phyloP scores from a whole-genome alignment of 1,140 invertebrate genomes.

The Heliconius himera region DNA sequence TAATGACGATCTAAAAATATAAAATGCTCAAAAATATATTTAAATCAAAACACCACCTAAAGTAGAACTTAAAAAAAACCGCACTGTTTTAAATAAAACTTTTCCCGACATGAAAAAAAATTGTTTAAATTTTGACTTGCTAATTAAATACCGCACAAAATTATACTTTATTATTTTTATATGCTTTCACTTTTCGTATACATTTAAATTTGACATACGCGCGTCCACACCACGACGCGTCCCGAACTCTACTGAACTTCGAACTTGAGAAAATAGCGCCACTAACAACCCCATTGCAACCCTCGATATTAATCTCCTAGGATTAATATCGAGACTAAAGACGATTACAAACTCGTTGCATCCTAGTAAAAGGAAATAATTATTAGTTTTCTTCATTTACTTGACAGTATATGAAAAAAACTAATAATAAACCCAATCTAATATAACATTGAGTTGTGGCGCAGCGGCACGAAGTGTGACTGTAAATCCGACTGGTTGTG shows the following conservation, averaged over 20 bases:
- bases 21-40: too few species aligned
- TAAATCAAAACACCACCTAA: too few species aligned
- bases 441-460: neutral
- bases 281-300: constrained; percentile 11
- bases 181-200: neutral
- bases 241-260: constrained; percentile 39
- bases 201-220: neutral
- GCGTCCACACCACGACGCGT: constrained; percentile 26
- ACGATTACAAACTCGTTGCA: constrained; percentile 11
- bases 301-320: constrained; percentile 19
- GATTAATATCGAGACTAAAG: neutral
- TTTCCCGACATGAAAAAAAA: neutral
- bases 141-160: neutral
- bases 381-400: constrained; percentile 10
- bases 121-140: neutral
- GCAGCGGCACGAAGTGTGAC: too few species aligned
- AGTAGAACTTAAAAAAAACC: neutral
- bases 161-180: neutral
- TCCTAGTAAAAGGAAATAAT: constrained; percentile 3
- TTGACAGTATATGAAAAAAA: neutral
- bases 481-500: too few species aligned
- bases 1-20: too few species aligned
- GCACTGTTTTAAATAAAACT: neutral
- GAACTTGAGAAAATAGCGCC: constrained; percentile 28
- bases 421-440: neutral